These are phyloP conservation scores for Paralvinella palmiformis DNA, from an alignment of 1,140 invertebrate genomes.

Conservation along the genomic window DNA sequence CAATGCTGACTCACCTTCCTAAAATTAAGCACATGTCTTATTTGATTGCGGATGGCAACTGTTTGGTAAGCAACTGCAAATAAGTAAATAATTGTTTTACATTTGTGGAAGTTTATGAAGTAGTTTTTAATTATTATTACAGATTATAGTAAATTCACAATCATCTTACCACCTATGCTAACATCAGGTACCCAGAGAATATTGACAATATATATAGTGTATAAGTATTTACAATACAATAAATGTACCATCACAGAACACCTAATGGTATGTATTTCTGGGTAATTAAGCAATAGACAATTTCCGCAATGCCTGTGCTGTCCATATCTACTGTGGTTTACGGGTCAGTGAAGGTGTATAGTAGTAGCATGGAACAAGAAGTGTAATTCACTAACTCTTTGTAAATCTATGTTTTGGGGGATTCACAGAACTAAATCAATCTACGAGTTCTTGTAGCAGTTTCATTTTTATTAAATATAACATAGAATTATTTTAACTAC, in stretches of 20 bases:
- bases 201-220: neutral
- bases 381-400: too few species aligned
- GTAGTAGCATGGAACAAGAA: too few species aligned
- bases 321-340: neutral
- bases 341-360: too few species aligned
- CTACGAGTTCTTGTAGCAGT: too few species aligned
- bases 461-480: too few species aligned
- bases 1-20: slow-evolving; percentile 28
- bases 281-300: too few species aligned
- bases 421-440: too few species aligned
- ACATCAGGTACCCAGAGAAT: neutral
- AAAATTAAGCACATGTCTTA: slow-evolving; percentile 21
- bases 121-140: neutral
- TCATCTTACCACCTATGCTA: neutral
- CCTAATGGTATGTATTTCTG: too few species aligned
- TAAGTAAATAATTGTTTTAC: slow-evolving; percentile 16
- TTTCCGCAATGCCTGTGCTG: too few species aligned
- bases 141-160: neutral
- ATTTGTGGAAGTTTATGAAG: neutral
- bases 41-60: slow-evolving; percentile 29
- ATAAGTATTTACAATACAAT: neutral
- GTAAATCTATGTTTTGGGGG: too few species aligned
- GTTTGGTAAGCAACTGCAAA: slow-evolving; percentile 33
- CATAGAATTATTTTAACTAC: too few species aligned
- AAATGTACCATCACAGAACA: too few species aligned